Percentiles rank a stretch among this genome's conserved stretches.
Conservation (phyloP, 2,797 vertebrate genomes). For the Garrulus glandarius region DNA sequence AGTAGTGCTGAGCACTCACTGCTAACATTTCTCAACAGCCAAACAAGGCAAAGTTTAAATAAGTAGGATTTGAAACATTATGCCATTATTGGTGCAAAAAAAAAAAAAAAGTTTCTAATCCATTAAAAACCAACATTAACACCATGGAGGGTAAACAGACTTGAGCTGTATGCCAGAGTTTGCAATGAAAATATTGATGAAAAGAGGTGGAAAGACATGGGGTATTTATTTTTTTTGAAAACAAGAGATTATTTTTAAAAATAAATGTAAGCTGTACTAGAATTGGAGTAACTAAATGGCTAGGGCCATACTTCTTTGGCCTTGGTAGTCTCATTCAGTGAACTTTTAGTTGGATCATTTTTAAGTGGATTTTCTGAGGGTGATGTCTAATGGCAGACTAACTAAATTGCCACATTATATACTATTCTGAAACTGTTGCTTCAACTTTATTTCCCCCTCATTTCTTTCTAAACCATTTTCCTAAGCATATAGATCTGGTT, state of each 20-base stretch:
- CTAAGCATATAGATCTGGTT: background rate
- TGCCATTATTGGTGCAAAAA: background rate
- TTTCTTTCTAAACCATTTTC: background rate
- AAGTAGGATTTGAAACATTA: background rate
- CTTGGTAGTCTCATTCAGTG: background rate
- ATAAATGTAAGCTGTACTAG: background rate
- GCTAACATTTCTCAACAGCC: background rate
- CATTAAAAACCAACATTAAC: background rate
- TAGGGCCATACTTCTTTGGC: background rate
- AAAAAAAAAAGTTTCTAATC: background rate
- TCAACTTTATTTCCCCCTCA: background rate
- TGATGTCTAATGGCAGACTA: background rate
- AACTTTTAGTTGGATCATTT: background rate
- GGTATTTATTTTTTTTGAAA: background rate
- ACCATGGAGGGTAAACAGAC: background rate
- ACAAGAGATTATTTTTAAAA: background rate
- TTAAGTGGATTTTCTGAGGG: background rate
- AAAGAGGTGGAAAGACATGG: background rate
- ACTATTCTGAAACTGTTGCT: background rate
- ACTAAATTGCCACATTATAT: background rate
- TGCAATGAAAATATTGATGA: background rate
- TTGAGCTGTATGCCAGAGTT: background rate
- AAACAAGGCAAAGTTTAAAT: constrained; percentile 6
- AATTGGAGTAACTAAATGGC: background rate
- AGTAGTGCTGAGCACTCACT: background rate